phyloP scores from a whole-genome alignment of 2,888 invertebrate species.

The Smittia sp. region DNA sequence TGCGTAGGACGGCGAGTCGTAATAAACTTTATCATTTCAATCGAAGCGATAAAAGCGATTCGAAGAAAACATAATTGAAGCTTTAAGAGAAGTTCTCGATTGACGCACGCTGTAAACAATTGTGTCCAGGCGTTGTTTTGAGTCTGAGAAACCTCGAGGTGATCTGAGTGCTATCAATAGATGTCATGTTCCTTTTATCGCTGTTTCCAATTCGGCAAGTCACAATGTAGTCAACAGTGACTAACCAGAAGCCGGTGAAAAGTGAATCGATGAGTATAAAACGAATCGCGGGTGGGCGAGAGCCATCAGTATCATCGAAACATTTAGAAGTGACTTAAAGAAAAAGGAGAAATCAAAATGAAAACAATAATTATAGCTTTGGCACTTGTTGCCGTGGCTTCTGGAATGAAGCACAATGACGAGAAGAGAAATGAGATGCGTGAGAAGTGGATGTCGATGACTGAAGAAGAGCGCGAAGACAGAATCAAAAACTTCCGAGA shows the following conservation, averaged over 20 bases:
- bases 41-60: not conserved
- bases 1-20: not conserved
- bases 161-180: not conserved
- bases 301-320: not conserved
- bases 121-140: not conserved
- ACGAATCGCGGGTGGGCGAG: not conserved
- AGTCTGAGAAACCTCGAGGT: not conserved
- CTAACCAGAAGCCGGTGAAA: not conserved
- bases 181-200: not conserved
- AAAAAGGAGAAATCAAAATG: not conserved
- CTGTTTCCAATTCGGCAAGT: not conserved
- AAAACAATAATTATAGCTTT: not conserved
- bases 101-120: not conserved
- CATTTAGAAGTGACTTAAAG: not conserved
- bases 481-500: too few relatives aligned
- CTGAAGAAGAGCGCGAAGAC: not conserved
- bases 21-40: not conserved
- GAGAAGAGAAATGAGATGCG: not conserved
- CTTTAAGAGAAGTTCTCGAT: too few relatives aligned
- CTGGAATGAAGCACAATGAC: not conserved
- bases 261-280: not conserved
- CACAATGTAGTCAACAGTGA: not conserved
- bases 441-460: not conserved
- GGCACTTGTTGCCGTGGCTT: conserved; percentile 5
- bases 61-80: not conserved